Percentiles rank a stretch among this genome's conserved stretches.
These are phyloP conservation scores for Tetraodon nigroviridis DNA, from an alignment of 2,113 vertebrate genomes.

Conservation along the genomic window DNA sequence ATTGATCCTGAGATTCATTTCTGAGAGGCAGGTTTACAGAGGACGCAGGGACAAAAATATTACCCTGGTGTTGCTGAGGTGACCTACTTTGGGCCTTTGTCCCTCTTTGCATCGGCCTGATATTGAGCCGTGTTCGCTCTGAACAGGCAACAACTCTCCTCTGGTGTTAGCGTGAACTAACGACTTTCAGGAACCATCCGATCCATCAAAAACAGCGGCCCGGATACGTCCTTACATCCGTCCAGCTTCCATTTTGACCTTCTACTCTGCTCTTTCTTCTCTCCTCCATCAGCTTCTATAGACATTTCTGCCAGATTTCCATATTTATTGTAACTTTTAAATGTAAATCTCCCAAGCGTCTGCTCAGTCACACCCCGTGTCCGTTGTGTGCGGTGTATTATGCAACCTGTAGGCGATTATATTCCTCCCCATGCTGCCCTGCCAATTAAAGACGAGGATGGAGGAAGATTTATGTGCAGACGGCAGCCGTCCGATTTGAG, in stretches of 20 bases:
- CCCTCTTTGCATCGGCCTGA: too few relatives aligned
- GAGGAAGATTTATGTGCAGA: conserved; percentile 56
- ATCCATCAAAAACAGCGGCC: conserved; percentile 66
- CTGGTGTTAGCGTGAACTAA: too few relatives aligned
- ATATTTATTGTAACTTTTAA: conserved; percentile 16
- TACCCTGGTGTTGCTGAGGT: neutral
- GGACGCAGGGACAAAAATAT: neutral
- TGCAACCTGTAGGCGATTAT: conserved; percentile 35
- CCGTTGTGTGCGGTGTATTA: conserved; percentile 9
- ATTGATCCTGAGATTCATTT: conserved; percentile 17
- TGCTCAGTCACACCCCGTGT: conserved; percentile 10
- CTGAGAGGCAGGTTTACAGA: conserved; percentile 6
- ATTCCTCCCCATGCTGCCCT: conserved; percentile 23
- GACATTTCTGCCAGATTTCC: conserved; percentile 7
- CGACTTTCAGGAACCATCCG: conserved; percentile 55
- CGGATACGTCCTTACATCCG: conserved; percentile 41
- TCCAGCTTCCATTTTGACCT: conserved; percentile 27
- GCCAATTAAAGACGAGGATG: conserved; percentile 56
- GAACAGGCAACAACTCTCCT: too few relatives aligned
- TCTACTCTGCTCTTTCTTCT: neutral
- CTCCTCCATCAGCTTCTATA: conserved; percentile 2
- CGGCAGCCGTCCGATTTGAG: conserved; percentile 60
- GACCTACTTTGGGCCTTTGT: too few relatives aligned
- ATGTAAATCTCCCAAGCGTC: conserved; percentile 15
- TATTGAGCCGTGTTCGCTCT: too few relatives aligned